Evolutionary conservation across 2,888 invertebrate species (phyloP).

Genomic region (Biston stratarius): DNA sequence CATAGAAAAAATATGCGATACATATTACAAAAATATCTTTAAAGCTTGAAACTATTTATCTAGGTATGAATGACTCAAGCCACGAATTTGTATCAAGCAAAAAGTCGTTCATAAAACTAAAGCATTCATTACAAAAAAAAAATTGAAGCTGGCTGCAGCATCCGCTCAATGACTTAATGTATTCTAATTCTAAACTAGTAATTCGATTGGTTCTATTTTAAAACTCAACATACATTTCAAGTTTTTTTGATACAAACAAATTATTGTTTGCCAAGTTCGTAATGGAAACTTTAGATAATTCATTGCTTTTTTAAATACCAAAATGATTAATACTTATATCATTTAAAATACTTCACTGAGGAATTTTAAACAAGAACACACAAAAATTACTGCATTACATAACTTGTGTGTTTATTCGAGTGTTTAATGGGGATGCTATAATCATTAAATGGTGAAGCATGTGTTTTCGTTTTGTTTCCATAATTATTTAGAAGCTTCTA

Average conservation of each 20-base stretch:
- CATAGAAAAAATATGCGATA: background rate
- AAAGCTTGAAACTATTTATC: background rate
- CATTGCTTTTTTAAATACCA: background rate
- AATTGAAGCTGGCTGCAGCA: conserved; percentile 4
- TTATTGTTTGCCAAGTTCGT: background rate
- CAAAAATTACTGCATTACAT: too few species aligned
- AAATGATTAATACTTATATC: too few species aligned
- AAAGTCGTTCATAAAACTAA: background rate
- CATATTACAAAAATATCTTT: background rate
- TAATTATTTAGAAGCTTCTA: too few species aligned
- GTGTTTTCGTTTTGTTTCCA: too few species aligned
- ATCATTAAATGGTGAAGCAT: too few species aligned
- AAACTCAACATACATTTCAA: background rate
- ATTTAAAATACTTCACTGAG: too few species aligned
- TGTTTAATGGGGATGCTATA: too few species aligned
- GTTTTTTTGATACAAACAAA: background rate
- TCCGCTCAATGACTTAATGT: conserved; percentile 1
- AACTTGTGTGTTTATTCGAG: too few species aligned
- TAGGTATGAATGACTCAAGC: background rate
- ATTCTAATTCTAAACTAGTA: background rate
- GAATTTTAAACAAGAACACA: too few species aligned
- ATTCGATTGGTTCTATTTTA: background rate
- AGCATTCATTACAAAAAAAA: background rate
- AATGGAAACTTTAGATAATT: background rate
- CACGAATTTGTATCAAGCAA: background rate